Percentiles rank a stretch among this genome's conserved stretches.
These are phyloP conservation scores for Andrena bicolor DNA, from an alignment of 2,888 invertebrate genomes.

Conservation along the genomic window DNA sequence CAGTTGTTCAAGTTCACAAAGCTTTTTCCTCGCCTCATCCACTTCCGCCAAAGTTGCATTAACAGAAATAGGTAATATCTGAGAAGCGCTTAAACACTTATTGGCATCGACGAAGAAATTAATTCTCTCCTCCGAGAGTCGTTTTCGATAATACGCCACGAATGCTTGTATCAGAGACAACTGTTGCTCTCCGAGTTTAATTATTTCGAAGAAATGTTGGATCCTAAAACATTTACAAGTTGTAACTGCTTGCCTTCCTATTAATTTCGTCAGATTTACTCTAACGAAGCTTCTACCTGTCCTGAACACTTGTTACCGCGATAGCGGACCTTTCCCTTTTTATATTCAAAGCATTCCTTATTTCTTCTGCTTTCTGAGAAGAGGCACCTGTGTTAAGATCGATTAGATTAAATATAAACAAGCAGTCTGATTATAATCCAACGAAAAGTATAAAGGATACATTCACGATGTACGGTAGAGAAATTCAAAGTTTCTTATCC, in stretches of 20 bases:
- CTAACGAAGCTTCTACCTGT: constrained; percentile 30
- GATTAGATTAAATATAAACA: constrained; percentile 8
- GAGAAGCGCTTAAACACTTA: constrained; percentile 66
- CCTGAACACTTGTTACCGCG: background rate
- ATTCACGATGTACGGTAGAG: too few relatives aligned
- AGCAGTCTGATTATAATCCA: background rate
- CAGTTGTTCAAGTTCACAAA: constrained; percentile 53
- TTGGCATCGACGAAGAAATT: constrained; percentile 69
- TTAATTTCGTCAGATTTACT: background rate
- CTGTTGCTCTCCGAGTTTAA: constrained; percentile 61
- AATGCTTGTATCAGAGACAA: constrained; percentile 68
- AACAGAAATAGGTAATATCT: constrained; percentile 59
- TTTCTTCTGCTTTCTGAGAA: constrained; percentile 32
- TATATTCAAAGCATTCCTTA: constrained; percentile 23
- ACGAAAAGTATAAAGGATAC: background rate
- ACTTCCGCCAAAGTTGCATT: constrained; percentile 65
- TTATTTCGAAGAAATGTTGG: constrained; percentile 50
- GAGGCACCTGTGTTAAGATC: constrained; percentile 26
- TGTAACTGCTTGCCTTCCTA: background rate
- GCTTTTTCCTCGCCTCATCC: constrained; percentile 50
- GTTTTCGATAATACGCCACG: constrained; percentile 65
- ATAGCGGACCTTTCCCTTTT: constrained; percentile 13
- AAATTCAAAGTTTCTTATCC: background rate
- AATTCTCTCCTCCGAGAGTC: constrained; percentile 52
- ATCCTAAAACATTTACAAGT: constrained; percentile 24